Evolutionary conservation across 2,888 invertebrate genomes (phyloP), one percentile per base, ranked within the genome.

Genomic region (Meiosimyza decipiens): DNA sequence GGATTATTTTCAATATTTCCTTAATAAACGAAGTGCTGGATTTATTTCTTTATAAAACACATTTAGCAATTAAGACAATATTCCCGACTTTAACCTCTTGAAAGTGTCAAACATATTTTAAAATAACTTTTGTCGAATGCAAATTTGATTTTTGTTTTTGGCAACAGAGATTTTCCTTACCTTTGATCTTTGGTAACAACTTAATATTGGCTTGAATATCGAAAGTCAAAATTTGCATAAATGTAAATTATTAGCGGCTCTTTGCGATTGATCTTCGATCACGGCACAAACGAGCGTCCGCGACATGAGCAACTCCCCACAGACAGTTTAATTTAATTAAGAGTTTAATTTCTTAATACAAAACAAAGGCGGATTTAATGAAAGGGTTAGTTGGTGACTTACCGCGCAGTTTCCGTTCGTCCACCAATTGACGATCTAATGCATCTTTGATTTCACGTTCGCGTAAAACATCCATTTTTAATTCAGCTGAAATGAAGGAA

Each of bases 391-490:
- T 33, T 60, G 40, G 28, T 72, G 68, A 80, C 95, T 92, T 89
- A 98, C 98, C 94, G 92, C 96, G 91, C 87, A 95, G 92, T 91
- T 96, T 97, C 89, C 96, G 95, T 88, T 98, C 97, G 85, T 97
- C 97, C 80, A 93, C 90, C 76, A 98, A 91, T 89, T 97, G 97
- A 88, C 97, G 92, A 89, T 98, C 97, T 84, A 97, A 88, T 84
- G 94, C 96, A 89, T 97, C 97, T 89, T 97, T 94, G 75, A 95
- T 93, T 89, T 97, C 97, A 83, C 96, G 89, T 89, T 98, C 97
- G 83, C 96, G 91, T 78, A 97, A 89, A 76, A 97, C 93, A 88
- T 97, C 97, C 95, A 97, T 96, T 89, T 97, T 97, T 81, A 98
- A 90, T 89, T 98, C 97, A 86, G 97, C 98, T 98, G 33, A 50